Evolutionary conservation across 2,888 invertebrate species (phyloP).

Genomic region (Gisinianus flammeolus): DNA sequence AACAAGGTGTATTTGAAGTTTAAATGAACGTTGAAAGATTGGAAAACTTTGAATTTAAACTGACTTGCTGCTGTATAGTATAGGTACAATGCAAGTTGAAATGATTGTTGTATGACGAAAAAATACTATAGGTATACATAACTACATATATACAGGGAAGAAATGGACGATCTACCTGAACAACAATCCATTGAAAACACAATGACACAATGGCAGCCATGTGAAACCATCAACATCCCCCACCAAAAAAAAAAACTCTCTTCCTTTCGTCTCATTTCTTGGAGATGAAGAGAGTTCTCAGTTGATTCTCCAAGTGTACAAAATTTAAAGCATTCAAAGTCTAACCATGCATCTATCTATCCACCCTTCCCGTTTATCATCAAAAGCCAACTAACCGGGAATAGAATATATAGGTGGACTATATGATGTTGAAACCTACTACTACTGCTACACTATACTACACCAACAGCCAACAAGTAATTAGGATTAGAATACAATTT

Average conservation of each 20-base stretch:
- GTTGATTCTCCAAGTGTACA: slow-evolving; percentile 22
- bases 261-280: slow-evolving; percentile 27
- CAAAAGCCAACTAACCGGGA: slow-evolving; percentile 10
- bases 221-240: slow-evolving; percentile 34
- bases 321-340: slow-evolving; percentile 30
- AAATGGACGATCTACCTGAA: slow-evolving; percentile 34
- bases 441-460: neutral
- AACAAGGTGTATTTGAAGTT: too few relatives aligned
- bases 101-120: neutral
- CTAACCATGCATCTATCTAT: neutral
- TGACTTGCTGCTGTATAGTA: too few relatives aligned
- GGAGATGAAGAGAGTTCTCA: neutral
- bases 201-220: slow-evolving; percentile 41
- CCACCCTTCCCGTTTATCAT: slow-evolving; percentile 36
- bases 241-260: slow-evolving; percentile 14
- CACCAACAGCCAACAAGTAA: slow-evolving; percentile 5
- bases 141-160: neutral
- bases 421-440: neutral
- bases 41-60: too few relatives aligned
- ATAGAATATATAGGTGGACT: neutral
- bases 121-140: neutral
- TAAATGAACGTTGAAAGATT: too few relatives aligned
- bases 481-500: slow-evolving; percentile 27
- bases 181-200: slow-evolving; percentile 37
- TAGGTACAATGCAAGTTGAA: too few relatives aligned